Percentiles rank a stretch among this genome's conserved stretches.
Conservation (phyloP, 2,888 invertebrate genomes). For the Parnassius orleans region DNA sequence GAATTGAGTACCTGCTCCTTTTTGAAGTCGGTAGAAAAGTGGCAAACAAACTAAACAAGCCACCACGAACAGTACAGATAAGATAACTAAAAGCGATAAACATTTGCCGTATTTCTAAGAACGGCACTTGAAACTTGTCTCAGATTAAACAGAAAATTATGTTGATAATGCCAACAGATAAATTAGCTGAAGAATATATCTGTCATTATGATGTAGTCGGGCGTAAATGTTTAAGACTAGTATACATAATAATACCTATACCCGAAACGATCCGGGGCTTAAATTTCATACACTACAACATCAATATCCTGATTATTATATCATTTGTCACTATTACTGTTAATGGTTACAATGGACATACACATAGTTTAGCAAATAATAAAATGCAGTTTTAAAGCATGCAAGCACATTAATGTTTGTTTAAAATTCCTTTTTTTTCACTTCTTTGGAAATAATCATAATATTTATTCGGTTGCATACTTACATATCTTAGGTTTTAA, state of each 20-base stretch:
- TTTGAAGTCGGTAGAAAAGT: too few species aligned
- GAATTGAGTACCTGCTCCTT: too few species aligned
- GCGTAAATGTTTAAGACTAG: constrained; percentile 58
- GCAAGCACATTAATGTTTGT: constrained; percentile 58
- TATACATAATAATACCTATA: constrained; percentile 63
- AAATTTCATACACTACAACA: constrained; percentile 59
- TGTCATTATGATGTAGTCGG: constrained; percentile 40
- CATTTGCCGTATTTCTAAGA: too few species aligned
- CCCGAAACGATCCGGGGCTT: constrained; percentile 53
- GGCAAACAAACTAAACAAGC: not conserved
- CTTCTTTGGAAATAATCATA: constrained; percentile 54
- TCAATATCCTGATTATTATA: constrained; percentile 55
- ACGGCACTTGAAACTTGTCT: too few species aligned
- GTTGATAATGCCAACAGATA: not conserved
- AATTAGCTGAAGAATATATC: constrained; percentile 24
- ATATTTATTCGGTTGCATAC: too few species aligned
- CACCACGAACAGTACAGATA: not conserved
- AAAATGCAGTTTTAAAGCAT: constrained; percentile 43
- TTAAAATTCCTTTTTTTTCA: constrained; percentile 62
- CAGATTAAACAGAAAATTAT: too few species aligned
- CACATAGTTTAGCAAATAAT: constrained; percentile 48
- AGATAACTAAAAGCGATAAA: not conserved
- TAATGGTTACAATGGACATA: constrained; percentile 48
- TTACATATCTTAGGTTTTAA: too few species aligned
- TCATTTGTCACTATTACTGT: constrained; percentile 51